These are phyloP conservation scores for Ammodramus savannarum DNA, from an alignment of 2,113 vertebrate species.

Conservation along the genomic window DNA sequence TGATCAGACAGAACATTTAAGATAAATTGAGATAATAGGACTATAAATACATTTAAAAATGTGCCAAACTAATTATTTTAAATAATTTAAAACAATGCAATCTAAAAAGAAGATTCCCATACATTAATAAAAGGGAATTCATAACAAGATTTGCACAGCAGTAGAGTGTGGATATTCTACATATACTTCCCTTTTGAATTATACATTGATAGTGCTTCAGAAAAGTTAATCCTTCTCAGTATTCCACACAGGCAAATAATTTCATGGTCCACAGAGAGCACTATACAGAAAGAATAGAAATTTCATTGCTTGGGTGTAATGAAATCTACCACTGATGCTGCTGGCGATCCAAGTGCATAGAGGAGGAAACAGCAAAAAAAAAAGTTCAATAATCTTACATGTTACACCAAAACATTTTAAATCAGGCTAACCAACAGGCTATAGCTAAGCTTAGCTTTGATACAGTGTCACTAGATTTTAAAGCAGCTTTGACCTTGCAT, in stretches of 20 bases:
- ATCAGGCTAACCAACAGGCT: background rate
- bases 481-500: background rate
- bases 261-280: slow-evolving; percentile 29
- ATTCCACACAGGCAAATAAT: slow-evolving; percentile 1
- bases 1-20: background rate
- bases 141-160: background rate
- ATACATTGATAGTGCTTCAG: background rate
- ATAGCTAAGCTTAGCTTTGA: background rate
- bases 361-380: background rate
- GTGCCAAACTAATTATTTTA: background rate
- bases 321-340: slow-evolving; percentile 10
- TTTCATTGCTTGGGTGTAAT: slow-evolving; percentile 23
- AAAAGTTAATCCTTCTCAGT: background rate
- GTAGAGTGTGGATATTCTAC: background rate
- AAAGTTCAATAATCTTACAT: background rate
- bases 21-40: background rate
- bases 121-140: background rate
- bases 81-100: background rate
- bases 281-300: background rate
- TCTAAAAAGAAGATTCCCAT: background rate
- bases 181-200: background rate
- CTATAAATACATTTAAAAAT: background rate
- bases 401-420: slow-evolving; percentile 6
- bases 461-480: background rate
- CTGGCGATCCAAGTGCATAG: background rate